These are phyloP conservation scores for Hemaris fuciformis DNA, from an alignment of 2,888 invertebrate species.

Conservation along the genomic window DNA sequence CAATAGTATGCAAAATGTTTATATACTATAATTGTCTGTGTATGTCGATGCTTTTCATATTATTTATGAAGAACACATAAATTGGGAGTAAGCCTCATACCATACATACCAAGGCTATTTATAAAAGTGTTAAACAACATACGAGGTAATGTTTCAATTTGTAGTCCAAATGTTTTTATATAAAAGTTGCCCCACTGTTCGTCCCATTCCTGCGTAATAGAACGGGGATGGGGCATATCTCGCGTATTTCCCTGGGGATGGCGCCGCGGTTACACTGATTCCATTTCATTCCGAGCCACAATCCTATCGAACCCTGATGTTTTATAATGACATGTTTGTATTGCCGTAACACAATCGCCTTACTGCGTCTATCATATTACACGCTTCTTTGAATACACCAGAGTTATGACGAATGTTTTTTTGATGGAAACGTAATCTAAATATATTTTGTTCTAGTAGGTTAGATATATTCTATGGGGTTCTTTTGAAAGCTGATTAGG, in stretches of 20 bases:
- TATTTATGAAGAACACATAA: no score
- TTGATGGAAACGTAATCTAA: no score
- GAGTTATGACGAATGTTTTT: neutral
- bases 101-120: no score
- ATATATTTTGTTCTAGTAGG: no score
- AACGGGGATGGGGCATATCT: slow-evolving; percentile 8
- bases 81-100: no score
- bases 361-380: neutral
- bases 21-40: no score
- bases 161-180: no score
- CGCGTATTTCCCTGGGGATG: slow-evolving; percentile 23
- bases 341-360: neutral
- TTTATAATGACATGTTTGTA: slow-evolving; percentile 16
- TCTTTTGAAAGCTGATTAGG: no score
- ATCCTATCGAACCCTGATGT: slow-evolving; percentile 16
- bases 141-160: no score
- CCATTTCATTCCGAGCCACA: slow-evolving; percentile 18
- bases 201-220: neutral
- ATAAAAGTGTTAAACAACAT: neutral
- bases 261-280: slow-evolving; percentile 19
- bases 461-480: no score
- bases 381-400: neutral
- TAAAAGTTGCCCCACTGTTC: neutral
- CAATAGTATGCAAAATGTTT: no score
- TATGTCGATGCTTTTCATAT: no score